Evolutionary conservation across 2,113 vertebrate genomes (phyloP), one percentile per base, ranked within the genome.

Genomic region (Carassius carassius): DNA sequence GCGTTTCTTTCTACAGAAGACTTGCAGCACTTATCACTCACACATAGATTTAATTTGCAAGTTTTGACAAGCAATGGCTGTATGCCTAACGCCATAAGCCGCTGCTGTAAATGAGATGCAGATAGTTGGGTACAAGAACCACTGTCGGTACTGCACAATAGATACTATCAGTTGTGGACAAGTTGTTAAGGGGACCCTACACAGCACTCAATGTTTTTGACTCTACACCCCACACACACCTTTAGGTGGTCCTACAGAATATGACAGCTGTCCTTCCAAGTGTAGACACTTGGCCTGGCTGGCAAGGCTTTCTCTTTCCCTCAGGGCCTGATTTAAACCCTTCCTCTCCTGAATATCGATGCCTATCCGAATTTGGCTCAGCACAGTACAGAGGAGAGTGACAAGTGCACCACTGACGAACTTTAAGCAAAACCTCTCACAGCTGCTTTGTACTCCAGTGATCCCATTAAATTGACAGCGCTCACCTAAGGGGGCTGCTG

Each of bases 391-490:
- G 93, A 95, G 87, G 91, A 91, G 92, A 94, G 92, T 95, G 95
- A 96, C 94, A 95, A 93, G 94, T 81, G 86, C 91, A 92, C 86
- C 89, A 93, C 91, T 93, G 93, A 90, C 91, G 86, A 91, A 94
- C 63, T 92, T 95, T 93, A 94, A 86, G 94, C 92, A 93, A 60
- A 93, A 94, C 95, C 91, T 92, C 94, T 95, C 94, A 94, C 94
- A 94, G 94, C 93, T 94, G 95, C 91, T 94, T 94, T 87, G 84
- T 89, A 93, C 94, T 93, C 84, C 92, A 91, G 89, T 93, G 94
- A 95, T 94, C 91, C 94, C 91, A 94, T 95, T 94, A 94, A 95
- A 96, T 73, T 95, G 95, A 96, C 91, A 91, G 94, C 87, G 56
- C 54, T 90, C 91, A 94, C 95, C 94, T 92, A 91, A 94, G 93